Percentiles rank a stretch among this genome's conserved stretches.
phyloP scores from a whole-genome alignment of 2,797 vertebrate genomes.

The Todus mexicanus region DNA sequence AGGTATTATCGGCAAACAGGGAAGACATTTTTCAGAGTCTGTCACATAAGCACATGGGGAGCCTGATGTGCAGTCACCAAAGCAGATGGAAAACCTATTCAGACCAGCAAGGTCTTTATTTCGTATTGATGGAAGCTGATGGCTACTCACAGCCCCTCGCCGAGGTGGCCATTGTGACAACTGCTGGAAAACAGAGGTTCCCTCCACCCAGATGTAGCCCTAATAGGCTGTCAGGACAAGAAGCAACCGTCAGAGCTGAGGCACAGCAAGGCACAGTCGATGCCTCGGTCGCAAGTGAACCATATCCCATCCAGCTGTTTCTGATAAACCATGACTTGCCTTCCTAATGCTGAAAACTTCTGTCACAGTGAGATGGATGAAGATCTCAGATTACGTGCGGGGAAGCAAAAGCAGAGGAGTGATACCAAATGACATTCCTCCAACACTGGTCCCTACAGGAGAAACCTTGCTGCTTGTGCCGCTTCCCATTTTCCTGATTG shows the following conservation, averaged over 20 bases:
- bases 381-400: neutral
- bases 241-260: neutral
- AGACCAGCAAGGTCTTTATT: neutral
- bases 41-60: neutral
- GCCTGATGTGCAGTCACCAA: neutral
- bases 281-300: neutral
- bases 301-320: slow-evolving; percentile 9
- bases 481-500: neutral
- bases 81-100: neutral
- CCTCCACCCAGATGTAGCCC: neutral
- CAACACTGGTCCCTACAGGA: neutral
- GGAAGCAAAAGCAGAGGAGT: neutral
- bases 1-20: neutral
- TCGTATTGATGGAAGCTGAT: neutral
- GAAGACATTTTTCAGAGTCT: neutral
- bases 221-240: neutral
- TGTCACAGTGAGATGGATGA: slow-evolving; percentile 12
- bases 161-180: neutral
- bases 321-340: neutral
- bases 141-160: neutral
- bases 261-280: neutral
- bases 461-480: neutral
- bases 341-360: neutral
- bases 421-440: neutral
- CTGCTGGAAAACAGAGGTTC: neutral